phyloP scores from a whole-genome alignment of 1,140 invertebrate genomes.

The Pseudobourletiella spinata region DNA sequence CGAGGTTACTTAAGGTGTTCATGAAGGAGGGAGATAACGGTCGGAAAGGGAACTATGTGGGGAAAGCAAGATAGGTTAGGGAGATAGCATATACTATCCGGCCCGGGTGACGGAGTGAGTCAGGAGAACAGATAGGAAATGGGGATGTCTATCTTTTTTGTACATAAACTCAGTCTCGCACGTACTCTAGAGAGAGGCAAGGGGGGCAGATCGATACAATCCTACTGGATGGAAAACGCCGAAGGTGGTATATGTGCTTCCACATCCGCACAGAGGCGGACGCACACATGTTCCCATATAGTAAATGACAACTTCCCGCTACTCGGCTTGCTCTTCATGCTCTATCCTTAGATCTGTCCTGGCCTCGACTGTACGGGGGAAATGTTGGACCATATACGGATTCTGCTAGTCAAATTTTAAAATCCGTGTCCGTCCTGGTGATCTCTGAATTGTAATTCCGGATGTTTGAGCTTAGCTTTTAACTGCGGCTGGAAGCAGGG shows the following conservation, averaged over 20 bases:
- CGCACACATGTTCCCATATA: not conserved
- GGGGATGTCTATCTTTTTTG: not conserved
- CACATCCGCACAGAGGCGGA: not conserved
- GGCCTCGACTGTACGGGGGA: no score
- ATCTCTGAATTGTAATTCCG: no score
- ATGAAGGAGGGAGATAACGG: not conserved
- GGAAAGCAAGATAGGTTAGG: not conserved
- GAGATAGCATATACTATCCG: not conserved
- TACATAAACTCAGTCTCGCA: no score
- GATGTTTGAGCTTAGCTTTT: no score
- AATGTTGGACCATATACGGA: no score
- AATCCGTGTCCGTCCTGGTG: no score
- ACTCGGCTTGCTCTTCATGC: not conserved
- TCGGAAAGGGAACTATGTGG: not conserved
- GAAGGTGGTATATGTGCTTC: no score
- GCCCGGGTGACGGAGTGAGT: not conserved
- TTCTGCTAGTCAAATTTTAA: no score
- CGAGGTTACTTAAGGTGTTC: not conserved
- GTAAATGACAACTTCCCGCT: not conserved
- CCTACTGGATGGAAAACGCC: no score
- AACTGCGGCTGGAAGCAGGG: no score
- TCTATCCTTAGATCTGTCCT: no score
- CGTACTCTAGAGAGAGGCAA: no score
- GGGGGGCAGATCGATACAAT: slow-evolving; percentile 2
- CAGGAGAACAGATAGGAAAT: slow-evolving; percentile 10